Evolutionary conservation across 2,113 vertebrate species (phyloP).

Genomic region (Apteryx owenii): DNA sequence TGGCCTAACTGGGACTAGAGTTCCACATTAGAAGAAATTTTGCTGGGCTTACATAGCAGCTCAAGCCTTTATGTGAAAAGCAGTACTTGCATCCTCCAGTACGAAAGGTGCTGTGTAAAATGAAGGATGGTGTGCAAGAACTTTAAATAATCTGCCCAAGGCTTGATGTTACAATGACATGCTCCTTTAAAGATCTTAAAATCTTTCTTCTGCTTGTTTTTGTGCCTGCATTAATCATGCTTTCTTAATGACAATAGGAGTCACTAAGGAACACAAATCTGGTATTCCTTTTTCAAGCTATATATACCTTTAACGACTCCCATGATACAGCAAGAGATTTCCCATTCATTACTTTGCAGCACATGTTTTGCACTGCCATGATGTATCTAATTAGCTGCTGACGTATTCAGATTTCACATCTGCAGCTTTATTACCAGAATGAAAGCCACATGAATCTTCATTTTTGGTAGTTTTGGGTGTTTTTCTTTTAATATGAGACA

Average conservation of each 20-base stretch:
- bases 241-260: neutral
- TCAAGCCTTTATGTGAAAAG: neutral
- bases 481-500: neutral
- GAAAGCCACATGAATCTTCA: conserved; percentile 17
- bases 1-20: neutral
- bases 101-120: neutral
- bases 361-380: neutral
- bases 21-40: neutral
- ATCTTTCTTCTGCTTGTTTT: neutral
- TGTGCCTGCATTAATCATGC: neutral
- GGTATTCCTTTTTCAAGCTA: neutral
- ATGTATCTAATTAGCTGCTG: conserved; percentile 24
- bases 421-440: conserved; percentile 40
- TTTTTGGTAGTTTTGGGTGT: neutral
- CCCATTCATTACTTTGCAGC: neutral
- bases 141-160: neutral
- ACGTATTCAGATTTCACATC: neutral
- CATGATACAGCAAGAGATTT: neutral
- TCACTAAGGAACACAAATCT: neutral
- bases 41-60: neutral
- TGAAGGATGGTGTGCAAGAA: neutral
- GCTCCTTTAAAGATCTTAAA: neutral
- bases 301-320: neutral
- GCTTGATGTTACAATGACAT: neutral
- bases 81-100: neutral